Evolutionary conservation across 2,888 invertebrate genomes (phyloP).

Genomic region (Altica lythri): DNA sequence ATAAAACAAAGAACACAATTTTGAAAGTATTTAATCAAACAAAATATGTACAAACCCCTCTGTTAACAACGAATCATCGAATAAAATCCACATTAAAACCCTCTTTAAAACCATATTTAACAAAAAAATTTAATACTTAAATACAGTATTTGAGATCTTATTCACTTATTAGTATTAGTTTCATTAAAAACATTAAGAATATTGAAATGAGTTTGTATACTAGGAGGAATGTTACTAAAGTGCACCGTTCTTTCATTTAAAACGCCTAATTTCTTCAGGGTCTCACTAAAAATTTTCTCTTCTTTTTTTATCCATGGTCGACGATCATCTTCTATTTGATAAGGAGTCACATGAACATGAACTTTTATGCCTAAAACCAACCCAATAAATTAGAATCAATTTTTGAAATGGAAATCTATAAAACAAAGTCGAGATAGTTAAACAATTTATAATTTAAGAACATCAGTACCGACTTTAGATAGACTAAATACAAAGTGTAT

Average conservation of each 20-base stretch:
- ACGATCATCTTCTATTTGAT: conserved; percentile 79
- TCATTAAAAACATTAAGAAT: conserved; percentile 54
- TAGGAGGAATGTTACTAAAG: conserved; percentile 62
- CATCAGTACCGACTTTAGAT: background rate
- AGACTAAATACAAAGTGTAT: background rate
- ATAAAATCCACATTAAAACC: too few relatives aligned
- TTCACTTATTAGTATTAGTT: background rate
- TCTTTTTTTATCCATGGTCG: conserved; percentile 86
- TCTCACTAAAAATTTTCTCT: conserved; percentile 74
- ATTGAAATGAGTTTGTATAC: conserved; percentile 78
- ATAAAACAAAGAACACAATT: too few relatives aligned
- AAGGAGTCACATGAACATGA: conserved; percentile 86
- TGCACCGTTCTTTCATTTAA: conserved; percentile 68
- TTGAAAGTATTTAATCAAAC: too few relatives aligned
- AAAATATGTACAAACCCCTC: too few relatives aligned
- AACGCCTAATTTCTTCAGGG: conserved; percentile 69
- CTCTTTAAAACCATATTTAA: too few relatives aligned
- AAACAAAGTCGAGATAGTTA: background rate
- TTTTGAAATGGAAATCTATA: background rate
- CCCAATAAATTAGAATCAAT: too few relatives aligned
- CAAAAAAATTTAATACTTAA: too few relatives aligned
- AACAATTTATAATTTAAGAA: background rate
- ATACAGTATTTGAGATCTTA: conserved; percentile 15
- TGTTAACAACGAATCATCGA: too few relatives aligned
- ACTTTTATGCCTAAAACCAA: conserved; percentile 66